Conservation (phyloP, 2,797 vertebrate genomes). For the Pogoniulus pusillus region DNA sequence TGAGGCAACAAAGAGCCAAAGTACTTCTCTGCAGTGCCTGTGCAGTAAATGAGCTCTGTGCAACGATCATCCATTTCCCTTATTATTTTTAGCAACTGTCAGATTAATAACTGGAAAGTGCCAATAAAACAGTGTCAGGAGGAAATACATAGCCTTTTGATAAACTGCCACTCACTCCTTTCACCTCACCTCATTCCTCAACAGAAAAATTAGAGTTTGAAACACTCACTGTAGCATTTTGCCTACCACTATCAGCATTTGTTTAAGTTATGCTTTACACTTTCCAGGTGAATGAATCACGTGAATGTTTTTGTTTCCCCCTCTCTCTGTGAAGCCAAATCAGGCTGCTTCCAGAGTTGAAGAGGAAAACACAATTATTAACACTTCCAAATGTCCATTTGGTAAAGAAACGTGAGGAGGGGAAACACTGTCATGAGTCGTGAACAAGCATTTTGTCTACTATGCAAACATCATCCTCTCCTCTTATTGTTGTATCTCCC, state of each 20-base stretch:
- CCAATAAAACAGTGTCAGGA: neutral
- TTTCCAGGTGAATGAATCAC: conserved; percentile 45
- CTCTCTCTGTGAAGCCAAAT: conserved; percentile 50
- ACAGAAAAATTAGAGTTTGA: neutral
- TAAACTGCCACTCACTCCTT: conserved; percentile 6
- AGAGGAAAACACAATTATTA: conserved; percentile 43
- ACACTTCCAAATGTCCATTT: conserved; percentile 48
- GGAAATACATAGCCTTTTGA: conserved; percentile 6
- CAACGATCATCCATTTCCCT: conserved; percentile 1
- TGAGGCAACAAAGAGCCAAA: neutral
- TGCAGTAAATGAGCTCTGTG: neutral
- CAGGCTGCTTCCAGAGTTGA: conserved; percentile 50
- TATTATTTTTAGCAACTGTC: conserved; percentile 8
- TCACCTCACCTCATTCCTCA: conserved; percentile 24
- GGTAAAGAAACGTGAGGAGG: neutral
- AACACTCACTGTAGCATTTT: neutral
- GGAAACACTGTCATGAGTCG: neutral
- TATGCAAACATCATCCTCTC: neutral
- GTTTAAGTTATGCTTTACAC: conserved; percentile 20
- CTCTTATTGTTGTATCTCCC: neutral
- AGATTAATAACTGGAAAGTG: conserved; percentile 27
- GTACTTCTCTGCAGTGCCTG: neutral
- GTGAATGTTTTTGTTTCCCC: conserved; percentile 30
- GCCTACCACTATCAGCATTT: neutral
- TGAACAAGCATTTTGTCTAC: neutral